These are phyloP conservation scores for Pemphigus obesinymphae DNA, from an alignment of 1,140 invertebrate species.

Conservation along the genomic window DNA sequence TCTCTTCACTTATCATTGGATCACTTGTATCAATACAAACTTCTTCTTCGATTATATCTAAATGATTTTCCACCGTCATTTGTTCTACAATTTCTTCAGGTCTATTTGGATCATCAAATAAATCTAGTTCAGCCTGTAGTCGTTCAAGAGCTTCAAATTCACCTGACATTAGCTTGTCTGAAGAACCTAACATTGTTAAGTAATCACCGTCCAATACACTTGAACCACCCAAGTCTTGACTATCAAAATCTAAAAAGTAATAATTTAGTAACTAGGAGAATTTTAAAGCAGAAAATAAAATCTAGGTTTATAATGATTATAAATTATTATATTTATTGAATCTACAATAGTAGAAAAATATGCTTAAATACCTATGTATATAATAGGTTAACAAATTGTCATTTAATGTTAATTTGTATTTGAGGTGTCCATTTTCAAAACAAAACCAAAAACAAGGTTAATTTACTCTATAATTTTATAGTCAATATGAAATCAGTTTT, in stretches of 20 bases:
- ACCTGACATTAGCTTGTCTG: constrained; percentile 23
- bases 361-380: no score
- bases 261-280: not conserved
- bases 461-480: no score
- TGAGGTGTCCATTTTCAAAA: no score
- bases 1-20: not conserved
- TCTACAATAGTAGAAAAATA: no score
- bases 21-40: constrained; percentile 17
- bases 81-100: constrained; percentile 38
- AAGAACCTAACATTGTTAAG: constrained; percentile 25
- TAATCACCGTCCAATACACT: constrained; percentile 33
- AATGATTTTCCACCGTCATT: constrained; percentile 27
- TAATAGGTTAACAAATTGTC: no score
- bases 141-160: constrained; percentile 38
- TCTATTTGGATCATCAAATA: constrained; percentile 38
- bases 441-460: no score
- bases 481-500: no score
- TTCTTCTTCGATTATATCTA: constrained; percentile 40
- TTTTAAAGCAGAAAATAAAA: not conserved
- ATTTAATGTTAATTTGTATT: no score
- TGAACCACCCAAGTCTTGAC: constrained; percentile 30
- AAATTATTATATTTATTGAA: no score
- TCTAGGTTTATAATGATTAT: no score
- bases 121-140: constrained; percentile 22
- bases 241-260: constrained; percentile 28